Evolutionary conservation across 2,888 invertebrate genomes (phyloP), one percentile per base, ranked within the genome.

Genomic region (Arge pagana): DNA sequence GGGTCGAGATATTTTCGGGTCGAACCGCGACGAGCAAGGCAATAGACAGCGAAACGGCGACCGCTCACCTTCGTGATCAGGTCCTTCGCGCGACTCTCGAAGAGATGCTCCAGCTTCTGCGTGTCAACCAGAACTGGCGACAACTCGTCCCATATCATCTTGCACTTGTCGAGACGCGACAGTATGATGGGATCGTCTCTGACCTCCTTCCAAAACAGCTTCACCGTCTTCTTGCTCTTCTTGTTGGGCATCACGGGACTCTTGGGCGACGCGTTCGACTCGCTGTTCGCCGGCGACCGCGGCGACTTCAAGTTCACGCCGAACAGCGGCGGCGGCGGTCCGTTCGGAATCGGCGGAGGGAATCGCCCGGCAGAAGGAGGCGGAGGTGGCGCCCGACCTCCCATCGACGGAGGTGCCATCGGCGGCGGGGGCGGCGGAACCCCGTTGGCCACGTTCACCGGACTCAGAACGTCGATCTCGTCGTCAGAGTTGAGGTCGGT

Each of bases 121-220:
- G 90, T 92, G 74, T 99, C 98, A 19, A 99, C 84, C 48, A 83
- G 82, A 4, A 97, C 87, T 21, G 88, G 85, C 30, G 86, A 86
- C 43, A 97, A 77, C 70, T 94, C 93, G 73, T 95, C 93, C 97
- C 97, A 97, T 70, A 97, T 90, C 66, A 88, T 87, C 45, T 74
- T 75, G 59, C 72, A 71, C 48, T 71, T 71, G 42, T 73, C 87
- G 84, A 58, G 81, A 80, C 71, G 64, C n/a, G 58, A 74, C 40
- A 87, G 79, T 56, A 85, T 85, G 26, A 86, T 79, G 1, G 87
- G 86, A 69, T 87, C 87, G 60, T 92, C 93, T 61, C 90, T 85
- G 5, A 93, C 90, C 78, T 98, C 96, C 71, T 92, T 92, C 99
- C 99, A 99, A 77, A 99, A 99, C 45, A 99, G 80, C 78, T 96